Evolutionary conservation across 2,888 invertebrate genomes (phyloP), one percentile per base, ranked within the genome.

Genomic region (Emmelina monodactyla): DNA sequence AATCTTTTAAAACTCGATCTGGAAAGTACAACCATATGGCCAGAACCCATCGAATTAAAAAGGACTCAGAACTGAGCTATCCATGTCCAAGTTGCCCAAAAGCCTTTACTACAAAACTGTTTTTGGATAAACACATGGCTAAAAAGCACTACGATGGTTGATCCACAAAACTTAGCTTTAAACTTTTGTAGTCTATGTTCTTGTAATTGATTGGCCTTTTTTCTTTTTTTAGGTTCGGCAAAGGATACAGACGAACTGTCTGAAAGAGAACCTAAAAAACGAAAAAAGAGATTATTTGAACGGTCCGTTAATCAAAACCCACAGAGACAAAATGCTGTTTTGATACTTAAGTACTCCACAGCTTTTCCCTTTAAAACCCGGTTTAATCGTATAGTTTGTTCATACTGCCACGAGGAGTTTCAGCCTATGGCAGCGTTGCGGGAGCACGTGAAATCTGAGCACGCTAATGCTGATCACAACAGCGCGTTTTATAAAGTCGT

Each of bases 101-200:
- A 46, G 78, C 76, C 3, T 83, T 83, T 44, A 82, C 79, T 2
- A 78, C 79, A 1, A 82, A 83, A 49, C 52, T 82, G 39, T 82
- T 82, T 49, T 52, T 84, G 49, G 82, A 82, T 42, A 81, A 79
- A 43, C 84, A 84, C 49, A 59, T 81, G 43, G 72, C 79, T 14
- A 78, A 75, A 51, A 83, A 82, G 46, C 84, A 84, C 53, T 75
- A 72, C 31, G 78, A 73, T 46, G 53, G 53, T 16, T 66, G 45
- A 60, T 40, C 28, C 33, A 25, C n/a, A 25, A 10, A 25, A 3
- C n/a, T 11, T 25, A 25, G 25, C n/a, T 11, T n/a, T 25, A 25
- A 25, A 25, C 3, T 7, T 25, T n/a, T n/a, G 11, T 25, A 25
- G 11, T n/a, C 3, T 25, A 25, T 5, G 6, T 19, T 19, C 6